Evolutionary conservation across 2,888 invertebrate genomes (phyloP), one percentile per base, ranked within the genome.

Genomic region (Pocota personata): DNA sequence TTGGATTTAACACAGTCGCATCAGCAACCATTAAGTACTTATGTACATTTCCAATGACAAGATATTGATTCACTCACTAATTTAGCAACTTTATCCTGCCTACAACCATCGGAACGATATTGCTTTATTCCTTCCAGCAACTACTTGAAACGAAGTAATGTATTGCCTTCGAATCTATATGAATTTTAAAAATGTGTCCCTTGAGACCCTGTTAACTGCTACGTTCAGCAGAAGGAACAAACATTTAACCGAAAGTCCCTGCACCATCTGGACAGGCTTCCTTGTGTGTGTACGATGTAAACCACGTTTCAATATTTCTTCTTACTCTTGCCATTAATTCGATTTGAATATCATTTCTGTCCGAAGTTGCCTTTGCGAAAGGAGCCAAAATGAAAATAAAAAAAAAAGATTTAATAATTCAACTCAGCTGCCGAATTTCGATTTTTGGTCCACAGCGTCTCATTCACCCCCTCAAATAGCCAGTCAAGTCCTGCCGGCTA

Each of bases 371-470:
- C 64, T 75, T 57, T 40, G 1, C n/a, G 21, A 19, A n/a, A 19
- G n/a, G 5, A 55, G 48, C 21, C 75, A 8, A 60, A 69, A 73
- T 21, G n/a, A 19, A 55, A 55, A 55, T 27, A 52, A 60, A 64
- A 40, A 35, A 52, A 60, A 64, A 40, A 35, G 40, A 73, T 69
- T 80, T 84, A 84, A 84, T 84, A 84, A 84, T 84, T 84, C 84
- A 80, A 76, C 80, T 80, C 84, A 80, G 84, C 71, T 84, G 69
- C 84, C 75, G 43, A 71, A 80, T 52, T 84, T 76, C 71, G 75
- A 84, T 71, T 75, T 79, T 75, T 46, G 64, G 50, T 52, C 6
- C 58, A 71, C 12, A 66, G 30, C 35, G 14, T 19, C 40, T 6
- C 55, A 46, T 46, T 46, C 46, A 46, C 10, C 5, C 24, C 32